phyloP scores from a whole-genome alignment of 1,140 invertebrate genomes.

The Drosophila gunungcola region DNA sequence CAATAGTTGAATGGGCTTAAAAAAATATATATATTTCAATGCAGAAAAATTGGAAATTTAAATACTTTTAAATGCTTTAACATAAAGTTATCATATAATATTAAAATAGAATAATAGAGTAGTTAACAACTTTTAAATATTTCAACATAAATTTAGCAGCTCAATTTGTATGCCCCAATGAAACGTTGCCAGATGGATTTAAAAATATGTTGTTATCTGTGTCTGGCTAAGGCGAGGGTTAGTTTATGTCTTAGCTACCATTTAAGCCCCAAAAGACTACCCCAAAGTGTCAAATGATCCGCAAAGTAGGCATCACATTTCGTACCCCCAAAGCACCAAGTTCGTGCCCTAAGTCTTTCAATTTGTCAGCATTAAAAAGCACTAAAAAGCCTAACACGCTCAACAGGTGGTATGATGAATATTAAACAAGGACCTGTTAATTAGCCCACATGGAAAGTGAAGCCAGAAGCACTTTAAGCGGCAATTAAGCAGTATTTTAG shows the following conservation, averaged over 20 bases:
- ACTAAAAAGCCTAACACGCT: conserved; percentile 5
- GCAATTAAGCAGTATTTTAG: conserved; percentile 25
- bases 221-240: not conserved
- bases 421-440: conserved; percentile 29
- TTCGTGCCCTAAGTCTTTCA: conserved; percentile 67
- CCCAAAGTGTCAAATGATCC: not conserved
- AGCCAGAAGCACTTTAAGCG: conserved; percentile 23
- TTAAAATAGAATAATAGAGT: too few species aligned
- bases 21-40: too few species aligned
- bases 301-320: conserved; percentile 30
- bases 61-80: too few species aligned
- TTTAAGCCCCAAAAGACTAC: conserved; percentile 3
- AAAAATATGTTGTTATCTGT: not conserved
- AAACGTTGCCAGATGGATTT: not conserved
- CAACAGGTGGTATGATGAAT: conserved; percentile 9
- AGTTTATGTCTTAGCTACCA: not conserved
- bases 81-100: too few species aligned
- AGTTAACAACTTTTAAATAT: too few species aligned
- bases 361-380: conserved; percentile 2
- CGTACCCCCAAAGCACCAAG: not conserved
- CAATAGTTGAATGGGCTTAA: too few species aligned
- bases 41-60: too few species aligned
- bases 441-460: conserved; percentile 52
- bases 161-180: too few species aligned
- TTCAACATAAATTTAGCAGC: too few species aligned